These are phyloP conservation scores for Cygnus atratus DNA, from an alignment of 2,113 vertebrate species.

Conservation along the genomic window DNA sequence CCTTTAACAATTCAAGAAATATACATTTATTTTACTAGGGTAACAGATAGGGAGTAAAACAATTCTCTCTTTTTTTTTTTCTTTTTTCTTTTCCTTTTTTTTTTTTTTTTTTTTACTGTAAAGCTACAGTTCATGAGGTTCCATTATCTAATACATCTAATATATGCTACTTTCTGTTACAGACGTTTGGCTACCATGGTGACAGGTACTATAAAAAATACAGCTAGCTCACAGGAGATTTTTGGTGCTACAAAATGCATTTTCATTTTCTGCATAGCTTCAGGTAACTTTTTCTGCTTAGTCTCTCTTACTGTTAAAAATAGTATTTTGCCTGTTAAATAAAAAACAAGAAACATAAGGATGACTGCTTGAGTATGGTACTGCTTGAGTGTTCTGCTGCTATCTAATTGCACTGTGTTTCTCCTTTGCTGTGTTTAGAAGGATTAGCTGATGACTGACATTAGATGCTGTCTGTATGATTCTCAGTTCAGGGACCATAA, in stretches of 20 bases:
- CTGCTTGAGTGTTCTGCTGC: not conserved
- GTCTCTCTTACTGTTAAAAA: not conserved
- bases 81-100: no score
- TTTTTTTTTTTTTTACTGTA: not conserved
- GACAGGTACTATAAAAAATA: not conserved
- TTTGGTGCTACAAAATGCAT: not conserved
- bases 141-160: not conserved
- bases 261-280: not conserved
- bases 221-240: not conserved
- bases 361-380: not conserved
- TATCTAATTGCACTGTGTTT: not conserved
- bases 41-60: not conserved
- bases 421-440: not conserved
- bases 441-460: not conserved
- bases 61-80: not conserved
- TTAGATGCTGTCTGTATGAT: not conserved
- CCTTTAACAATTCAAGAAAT: not conserved
- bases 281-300: not conserved
- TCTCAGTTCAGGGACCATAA: not conserved
- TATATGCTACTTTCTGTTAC: not conserved
- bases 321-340: not conserved
- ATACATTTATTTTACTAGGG: not conserved
- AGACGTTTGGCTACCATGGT: slow-evolving; percentile 5
- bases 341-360: not conserved
- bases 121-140: not conserved